These are phyloP conservation scores for Dasypogon diadema DNA, from an alignment of 2,888 invertebrate genomes.

Conservation along the genomic window DNA sequence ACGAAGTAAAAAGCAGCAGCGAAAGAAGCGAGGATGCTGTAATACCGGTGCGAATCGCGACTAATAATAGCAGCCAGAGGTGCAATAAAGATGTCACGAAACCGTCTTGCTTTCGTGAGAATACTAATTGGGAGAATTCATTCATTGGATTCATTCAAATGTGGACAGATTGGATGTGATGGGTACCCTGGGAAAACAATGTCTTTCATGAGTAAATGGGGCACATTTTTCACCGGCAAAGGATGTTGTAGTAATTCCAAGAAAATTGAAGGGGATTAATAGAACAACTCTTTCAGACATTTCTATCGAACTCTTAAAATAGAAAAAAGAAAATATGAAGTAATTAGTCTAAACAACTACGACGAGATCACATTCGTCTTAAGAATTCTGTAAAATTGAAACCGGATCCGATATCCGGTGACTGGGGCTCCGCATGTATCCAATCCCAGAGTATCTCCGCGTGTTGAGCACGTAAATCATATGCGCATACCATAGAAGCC, in stretches of 20 bases:
- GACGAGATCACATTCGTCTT: background rate
- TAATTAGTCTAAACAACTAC: constrained; percentile 7
- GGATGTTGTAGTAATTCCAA: background rate
- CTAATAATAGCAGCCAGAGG: background rate
- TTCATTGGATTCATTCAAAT: background rate
- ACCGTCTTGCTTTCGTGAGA: background rate
- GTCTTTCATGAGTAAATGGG: too few species aligned
- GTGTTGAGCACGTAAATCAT: constrained; percentile 36
- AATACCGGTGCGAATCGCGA: background rate
- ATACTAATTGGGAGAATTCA: background rate
- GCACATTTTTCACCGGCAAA: constrained; percentile 3
- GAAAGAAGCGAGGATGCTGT: background rate
- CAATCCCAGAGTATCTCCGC: background rate
- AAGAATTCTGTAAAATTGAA: constrained; percentile 20
- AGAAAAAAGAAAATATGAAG: constrained; percentile 14
- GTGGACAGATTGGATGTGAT: background rate
- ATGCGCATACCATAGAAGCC: background rate
- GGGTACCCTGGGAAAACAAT: too few species aligned
- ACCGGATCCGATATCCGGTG: constrained; percentile 46
- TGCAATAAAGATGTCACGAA: background rate
- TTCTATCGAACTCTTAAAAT: constrained; percentile 8
- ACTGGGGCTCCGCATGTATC: background rate
- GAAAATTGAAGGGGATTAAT: background rate
- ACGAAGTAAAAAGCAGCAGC: background rate
- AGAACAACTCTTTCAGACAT: constrained; percentile 9